Evolutionary conservation across 2,888 invertebrate species (phyloP), one percentile per base, ranked within the genome.

Genomic region (Acanthosepion lycidas): DNA sequence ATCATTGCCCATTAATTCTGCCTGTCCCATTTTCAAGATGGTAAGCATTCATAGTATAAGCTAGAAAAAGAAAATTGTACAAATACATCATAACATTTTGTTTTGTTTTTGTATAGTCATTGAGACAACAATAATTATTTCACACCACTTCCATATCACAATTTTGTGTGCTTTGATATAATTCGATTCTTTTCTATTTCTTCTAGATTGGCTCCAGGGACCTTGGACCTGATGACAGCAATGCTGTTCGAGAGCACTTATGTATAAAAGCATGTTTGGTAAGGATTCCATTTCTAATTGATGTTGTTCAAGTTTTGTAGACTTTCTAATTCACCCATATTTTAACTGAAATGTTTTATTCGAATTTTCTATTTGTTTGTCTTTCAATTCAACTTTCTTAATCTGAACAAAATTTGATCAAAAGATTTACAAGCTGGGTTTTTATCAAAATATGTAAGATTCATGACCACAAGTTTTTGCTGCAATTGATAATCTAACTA

Each of bases 251-350:
- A 96, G 99, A 99, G 97, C 98, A 98, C 97, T 98, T 99, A 64
- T 99, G 99, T 97, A 98, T 99, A 96, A 98, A 98, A 97, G 98
- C 98, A 0, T 99, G 99, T 97, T 98, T 99, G 95, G 98, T 98
- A 96, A 95, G 96, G 95, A 93, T 3, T 33, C 6, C 94, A 91
- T 48, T 33, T 92, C 28, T 91, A 33, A 26, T 49, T 28, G 0
- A 91, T 28, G 26, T 48, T 92, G 20, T 92, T 9, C n/a, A n/a
- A n/a, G 28, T 78, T 20, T 28, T 26, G 26, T 5, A 26, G 6
- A 8, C 28, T 64, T 64, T 64, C 26, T 2, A 64, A n/a, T n/a
- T 6, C 28, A 78, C 12, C 78, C 78, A n/a, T 28, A 78, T 78
- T 6, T 78, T 28, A 78, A 78, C 9, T 28, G 28, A 78, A 28